These are phyloP conservation scores for Zelostemma sp. DNA, from an alignment of 1,140 invertebrate species.

Conservation along the genomic window DNA sequence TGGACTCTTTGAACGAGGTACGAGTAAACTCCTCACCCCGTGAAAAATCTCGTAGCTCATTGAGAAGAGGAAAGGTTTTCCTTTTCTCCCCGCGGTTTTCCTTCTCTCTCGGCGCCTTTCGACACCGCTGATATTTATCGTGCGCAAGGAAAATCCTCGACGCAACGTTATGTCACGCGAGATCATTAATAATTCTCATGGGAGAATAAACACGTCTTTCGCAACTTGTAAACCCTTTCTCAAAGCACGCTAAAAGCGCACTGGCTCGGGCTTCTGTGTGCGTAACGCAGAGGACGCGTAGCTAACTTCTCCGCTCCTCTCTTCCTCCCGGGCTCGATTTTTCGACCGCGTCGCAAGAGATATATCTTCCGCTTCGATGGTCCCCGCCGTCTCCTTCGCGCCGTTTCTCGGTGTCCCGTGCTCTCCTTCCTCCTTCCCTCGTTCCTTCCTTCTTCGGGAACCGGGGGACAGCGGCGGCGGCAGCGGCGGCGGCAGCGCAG, in stretches of 20 bases:
- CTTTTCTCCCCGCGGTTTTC: neutral
- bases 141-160: slow-evolving; percentile 20
- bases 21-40: no score
- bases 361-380: slow-evolving; percentile 58
- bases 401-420: slow-evolving; percentile 32
- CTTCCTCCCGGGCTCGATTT: slow-evolving; percentile 62
- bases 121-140: slow-evolving; percentile 32
- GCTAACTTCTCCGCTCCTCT: slow-evolving; percentile 15
- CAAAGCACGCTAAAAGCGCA: slow-evolving; percentile 49
- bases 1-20: neutral
- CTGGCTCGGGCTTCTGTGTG: slow-evolving; percentile 59
- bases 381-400: slow-evolving; percentile 32
- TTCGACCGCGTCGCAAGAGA: slow-evolving; percentile 56
- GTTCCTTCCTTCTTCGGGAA: slow-evolving; percentile 27
- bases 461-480: slow-evolving; percentile 47
- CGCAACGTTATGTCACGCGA: slow-evolving; percentile 26
- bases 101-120: neutral
- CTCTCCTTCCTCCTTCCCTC: slow-evolving; percentile 33
- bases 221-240: slow-evolving; percentile 32
- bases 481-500: slow-evolving; percentile 55
- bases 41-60: neutral
- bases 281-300: slow-evolving; percentile 64
- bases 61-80: neutral
- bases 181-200: slow-evolving; percentile 46
- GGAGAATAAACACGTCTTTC: slow-evolving; percentile 47